Base-by-base conservation (phyloP, 1,140 invertebrate species). In the Lysiphlebus fabarum region DNA sequence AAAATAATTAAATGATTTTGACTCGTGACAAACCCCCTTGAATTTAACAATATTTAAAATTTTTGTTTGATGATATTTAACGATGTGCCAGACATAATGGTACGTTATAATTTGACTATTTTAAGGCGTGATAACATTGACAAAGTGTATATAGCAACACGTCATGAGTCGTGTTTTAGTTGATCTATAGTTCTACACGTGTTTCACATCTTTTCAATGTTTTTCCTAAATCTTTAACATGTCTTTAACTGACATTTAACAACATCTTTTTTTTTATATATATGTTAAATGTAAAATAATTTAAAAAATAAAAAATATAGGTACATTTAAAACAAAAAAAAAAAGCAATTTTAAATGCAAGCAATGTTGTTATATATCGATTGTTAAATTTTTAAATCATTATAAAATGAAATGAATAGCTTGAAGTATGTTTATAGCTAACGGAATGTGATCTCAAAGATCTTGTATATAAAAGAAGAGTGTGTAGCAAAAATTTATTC, bases 401-500 rank as follows among this genome's bases (percentile, higher is more conserved):
- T 26, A 26, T 26, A 26, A 26, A 26, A 26, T 26, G 17, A 26
- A 26, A 26, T 26, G 4, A 26, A 26, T 26, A 26, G 17, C 17
- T 4, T 26, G 17, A 1, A 26, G 17, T 26, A 26, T 26, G 17
- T 26, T 26, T 26, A 26, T 26, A 26, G 17, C 9, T 7, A 7
- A 45, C 12, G 43, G 43, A 45, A 45, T 45, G 43, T n/a, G 43
- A 41, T 41, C 12, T 7, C 1, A 47, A 47, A 47, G 17, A 47
- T 11, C 2, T 9, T 26, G 17, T 9, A 33, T 26, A 10, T 26
- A 33, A 12, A 8, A 7, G 17, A 7, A 49, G 8, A 33, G 47
- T 10, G 17, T 45, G 55, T 34, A 56, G 50, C 54, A 59, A 65
- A 76, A 74, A 77, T 77, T 70, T 72, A 76, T 74, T 73, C 73